Base-by-base conservation (phyloP, 2,113 vertebrate genomes). In the Chionis minor region DNA sequence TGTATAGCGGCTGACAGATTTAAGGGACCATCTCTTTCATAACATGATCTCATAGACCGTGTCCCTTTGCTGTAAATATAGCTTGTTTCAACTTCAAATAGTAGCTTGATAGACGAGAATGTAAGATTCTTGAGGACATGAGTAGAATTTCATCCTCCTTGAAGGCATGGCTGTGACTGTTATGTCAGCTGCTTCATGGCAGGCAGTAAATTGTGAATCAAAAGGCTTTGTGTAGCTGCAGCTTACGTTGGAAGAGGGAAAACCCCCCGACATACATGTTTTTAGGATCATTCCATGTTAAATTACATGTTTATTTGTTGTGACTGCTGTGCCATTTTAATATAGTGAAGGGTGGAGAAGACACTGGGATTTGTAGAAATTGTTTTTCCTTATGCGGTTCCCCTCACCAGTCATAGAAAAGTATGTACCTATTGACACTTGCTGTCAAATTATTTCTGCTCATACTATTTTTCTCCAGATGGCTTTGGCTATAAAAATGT, bases 41-140 rank as follows among this genome's bases (percentile, higher is more conserved):
- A 55, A 69, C 61, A 17, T 23, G 2, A 81, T 91, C 62, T 89
- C 70, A 38, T 35, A 70, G 49, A 26, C 54, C 79, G 12, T 62
- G 80, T 82, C 83, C 59, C 44, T 90, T 54, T 90, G 66, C 70
- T 88, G 90, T 84, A 88, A 81, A 84, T 63, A 93, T 26, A 93
- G 71, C 45, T 92, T 93, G 51, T 79, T 95, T 90, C 75, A 71
- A 45, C 80, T 88, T 89, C 77, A 81, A 22, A 56, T 42, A 88
- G 47, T 18, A 55, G 69, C 72, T 73, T 65, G 69, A 33, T 38
- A 79, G 83, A 78, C 65, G 77, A 71, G 82, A 94, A 72, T 32
- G 35, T 81, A 44, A 47, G 12, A 62, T 75, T 88, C 58, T 54
- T 71, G 26, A 69, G 69, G 42, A n/a, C n/a, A 5, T 1, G 10